Base-by-base conservation (phyloP, 2,888 invertebrate species). In the Steinernema hermaphroditum region DNA sequence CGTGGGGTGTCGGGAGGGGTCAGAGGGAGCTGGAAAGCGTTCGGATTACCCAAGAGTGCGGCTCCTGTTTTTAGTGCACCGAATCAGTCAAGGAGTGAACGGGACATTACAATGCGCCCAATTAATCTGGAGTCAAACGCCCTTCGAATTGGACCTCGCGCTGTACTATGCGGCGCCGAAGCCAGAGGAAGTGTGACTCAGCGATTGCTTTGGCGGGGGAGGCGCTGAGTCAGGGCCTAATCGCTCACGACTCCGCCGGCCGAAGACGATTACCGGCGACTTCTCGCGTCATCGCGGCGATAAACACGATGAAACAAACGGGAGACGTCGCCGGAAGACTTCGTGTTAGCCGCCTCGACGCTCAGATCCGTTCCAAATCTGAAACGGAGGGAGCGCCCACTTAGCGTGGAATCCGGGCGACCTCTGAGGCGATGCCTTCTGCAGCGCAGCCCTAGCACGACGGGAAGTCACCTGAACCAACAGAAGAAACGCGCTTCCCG, bases 251-350 rank as follows among this genome's bases (percentile, higher is more conserved):
- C 6, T 49, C 19, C 24, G 14, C 2, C 14, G 54, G 6, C 6
- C 6, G 54, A 24, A 54, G 54, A 16, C 54, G 54, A 54, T 54
- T 54, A 54, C n/a, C n/a, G n/a, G 54, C 54, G 54, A 22, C 54
- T 27, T 27, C 27, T 9, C 6, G 14, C 16, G 54, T 22, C 54
- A 9, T 54, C 24, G 27, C 54, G 24, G 6, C 12, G 54, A 54
- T 24, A 22, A 54, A 54, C 22, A 24, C n/a, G 22, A 54, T 27
- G 27, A 54, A 22, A 22, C 6, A 54, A 12, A 49, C 49, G 49
- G 9, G 6, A 49, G 19, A 6, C 12, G 19, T n/a, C 49, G n/a
- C n/a, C n/a, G n/a, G n/a, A n/a, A n/a, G n/a, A n/a, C n/a, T n/a
- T n/a, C n/a, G n/a, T n/a, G n/a, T n/a, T n/a, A n/a, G n/a, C n/a